Evolutionary conservation across 2,797 vertebrate species (phyloP), one percentile per base, ranked within the genome.

Genomic region (Distichodus sexfasciatus): DNA sequence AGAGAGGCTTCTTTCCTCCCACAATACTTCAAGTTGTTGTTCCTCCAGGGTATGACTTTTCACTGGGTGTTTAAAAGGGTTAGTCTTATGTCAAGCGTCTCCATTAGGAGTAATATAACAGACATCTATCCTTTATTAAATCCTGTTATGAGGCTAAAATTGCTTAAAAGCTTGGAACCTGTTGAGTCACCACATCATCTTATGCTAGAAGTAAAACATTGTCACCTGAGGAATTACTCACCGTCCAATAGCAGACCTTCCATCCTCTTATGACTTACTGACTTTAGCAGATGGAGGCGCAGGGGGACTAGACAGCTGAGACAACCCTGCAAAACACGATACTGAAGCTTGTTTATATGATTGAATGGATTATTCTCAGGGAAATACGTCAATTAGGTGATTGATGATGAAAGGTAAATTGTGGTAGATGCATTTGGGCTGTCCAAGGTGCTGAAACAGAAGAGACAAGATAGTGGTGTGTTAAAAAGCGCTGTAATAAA

Each of bases 11-110:
- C 89, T 75, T 87, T 83, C n/a, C n/a, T 71, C 84, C 85, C 19
- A 85, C 79, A 28, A 88, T 79, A n/a, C 66, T 81, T n/a, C 71
- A 87, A 82, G 69, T 87, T 94, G 83, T 92, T 87, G 79, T 93
- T 93, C 81, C 84, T 89, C 90, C 92, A 91, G 24, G 83, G 81
- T 43, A 82, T 79, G 26, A 46, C 17, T 65, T 33, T 79, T 70
- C n/a, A 71, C 65, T 6, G 57, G 50, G 19, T 41, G 62, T 17
- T 64, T 41, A 41, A n/a, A n/a, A 71, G 9, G 3, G 66, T 75
- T 71, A 78, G 71, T 14, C 36, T 35, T 29, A 43, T 50, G 17
- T 66, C 58, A 41, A 61, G 35, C 15, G 46, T 65, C 48, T 53
- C 62, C 23, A 19, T 53, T 29, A 2, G 12, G 1, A n/a, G n/a